Evolutionary conservation across 2,113 vertebrate genomes (phyloP).

Genomic region (Scopus umbretta): DNA sequence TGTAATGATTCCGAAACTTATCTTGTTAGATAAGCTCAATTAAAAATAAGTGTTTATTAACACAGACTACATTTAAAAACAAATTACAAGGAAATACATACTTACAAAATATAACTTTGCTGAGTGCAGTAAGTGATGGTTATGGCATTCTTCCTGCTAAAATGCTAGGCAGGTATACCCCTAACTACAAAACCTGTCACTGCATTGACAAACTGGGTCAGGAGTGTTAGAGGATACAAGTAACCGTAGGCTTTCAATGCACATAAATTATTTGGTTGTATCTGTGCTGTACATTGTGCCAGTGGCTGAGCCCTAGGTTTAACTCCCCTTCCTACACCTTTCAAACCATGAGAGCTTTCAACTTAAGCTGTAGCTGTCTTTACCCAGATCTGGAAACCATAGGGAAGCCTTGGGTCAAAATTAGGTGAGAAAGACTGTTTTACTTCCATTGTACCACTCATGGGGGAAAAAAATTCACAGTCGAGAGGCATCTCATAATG

Average conservation of each 20-base stretch:
- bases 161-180: neutral
- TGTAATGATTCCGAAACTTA: neutral
- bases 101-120: neutral
- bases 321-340: neutral
- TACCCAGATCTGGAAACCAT: neutral
- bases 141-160: neutral
- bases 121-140: neutral
- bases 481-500: neutral
- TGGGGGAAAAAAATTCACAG: too few species aligned
- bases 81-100: neutral
- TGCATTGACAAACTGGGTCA: neutral
- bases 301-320: neutral
- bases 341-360: neutral
- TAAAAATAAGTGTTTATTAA: neutral
- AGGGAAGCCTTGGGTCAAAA: neutral
- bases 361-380: neutral
- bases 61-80: neutral
- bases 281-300: neutral
- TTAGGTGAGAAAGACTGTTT: neutral
- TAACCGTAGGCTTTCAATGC: neutral
- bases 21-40: neutral
- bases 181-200: neutral
- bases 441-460: neutral
- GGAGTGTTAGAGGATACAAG: neutral
- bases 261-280: neutral